Evolutionary conservation across 37 sponge, comb jelly and placozoan genomes (phyloP), one percentile per base, ranked within the genome.

Genomic region (Eunapius fragilis): DNA sequence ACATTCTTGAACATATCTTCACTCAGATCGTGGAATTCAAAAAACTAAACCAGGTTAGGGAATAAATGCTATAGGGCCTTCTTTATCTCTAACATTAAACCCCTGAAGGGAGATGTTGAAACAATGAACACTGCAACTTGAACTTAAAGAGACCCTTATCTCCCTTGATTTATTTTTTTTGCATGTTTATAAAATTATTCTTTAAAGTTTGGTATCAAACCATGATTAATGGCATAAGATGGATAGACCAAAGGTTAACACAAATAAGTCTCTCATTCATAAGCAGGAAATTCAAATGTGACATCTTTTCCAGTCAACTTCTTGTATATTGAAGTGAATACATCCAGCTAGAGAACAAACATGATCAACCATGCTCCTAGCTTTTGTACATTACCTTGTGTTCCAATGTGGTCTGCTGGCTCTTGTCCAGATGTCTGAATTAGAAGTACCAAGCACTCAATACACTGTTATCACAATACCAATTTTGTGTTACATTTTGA

Each of bases 231-330:
- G 41, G 41, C 41, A 41, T n/a, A n/a, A n/a, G 41, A 41, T 41
- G 41, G 41, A 41, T 41, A 41, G 41, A 41, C 41, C 41, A 41
- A 41, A 41, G 6, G 41, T 41, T 76, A 31, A 76, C n/a, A 45
- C 35, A 41, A 41, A 49, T 49, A 41, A 28, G 25, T 79, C 58
- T 25, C 25, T 86, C 77, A 86, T 78, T 91, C 87, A 75, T 67
- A 87, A 45, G 58, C 47, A 31, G 90, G 95, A 71, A 97, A 98
- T 68, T 98, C 99, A 91, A 98, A 98, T 30, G 90, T 88, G 73
- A 98, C 99, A 79, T 96, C 95, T 84, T 98, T 98, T 50, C 99
- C 99, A 41, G 99, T 98, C 81, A 98, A 82, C 84, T 88, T 96
- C 84, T 95, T 96, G 83, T 98, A 98, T 24, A 96, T 93, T 19